Conservation (phyloP, 2,113 vertebrate species). For the Indicator maculatus region DNA sequence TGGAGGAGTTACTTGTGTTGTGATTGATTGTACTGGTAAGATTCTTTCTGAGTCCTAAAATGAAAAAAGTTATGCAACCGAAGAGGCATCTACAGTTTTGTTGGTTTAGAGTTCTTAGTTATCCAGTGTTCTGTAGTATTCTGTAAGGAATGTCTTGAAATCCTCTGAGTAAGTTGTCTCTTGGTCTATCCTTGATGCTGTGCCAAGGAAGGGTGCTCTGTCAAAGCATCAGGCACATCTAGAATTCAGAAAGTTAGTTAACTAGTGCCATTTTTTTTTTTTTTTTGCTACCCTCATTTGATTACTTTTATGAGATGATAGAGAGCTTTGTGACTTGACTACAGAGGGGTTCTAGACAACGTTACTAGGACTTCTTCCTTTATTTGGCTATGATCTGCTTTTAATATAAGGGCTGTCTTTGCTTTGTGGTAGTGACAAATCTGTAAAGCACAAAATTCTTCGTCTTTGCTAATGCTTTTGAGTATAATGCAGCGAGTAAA, state of each 20-base stretch:
- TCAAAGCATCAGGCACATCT: neutral
- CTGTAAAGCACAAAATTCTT: neutral
- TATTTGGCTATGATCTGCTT: neutral
- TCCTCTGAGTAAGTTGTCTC: neutral
- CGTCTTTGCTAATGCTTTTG: neutral
- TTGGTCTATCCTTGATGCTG: neutral
- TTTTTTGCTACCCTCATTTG: neutral
- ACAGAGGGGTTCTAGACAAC: neutral
- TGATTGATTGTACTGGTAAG: neutral
- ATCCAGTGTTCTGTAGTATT: neutral
- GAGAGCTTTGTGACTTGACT: neutral
- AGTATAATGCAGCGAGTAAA: neutral
- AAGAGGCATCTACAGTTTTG: neutral
- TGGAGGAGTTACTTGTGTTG: neutral
- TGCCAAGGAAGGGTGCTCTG: neutral
- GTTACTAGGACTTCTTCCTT: neutral
- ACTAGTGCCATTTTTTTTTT: neutral
- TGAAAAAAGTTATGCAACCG: neutral
- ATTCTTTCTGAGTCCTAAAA: neutral
- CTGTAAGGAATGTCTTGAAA: neutral
- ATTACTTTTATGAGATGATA: neutral
- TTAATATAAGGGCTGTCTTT: neutral
- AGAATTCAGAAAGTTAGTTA: neutral
- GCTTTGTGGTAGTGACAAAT: neutral
- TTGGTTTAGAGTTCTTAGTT: neutral